Evolutionary conservation across 2,888 invertebrate genomes (phyloP).

Genomic region (Hemaris fuciformis): DNA sequence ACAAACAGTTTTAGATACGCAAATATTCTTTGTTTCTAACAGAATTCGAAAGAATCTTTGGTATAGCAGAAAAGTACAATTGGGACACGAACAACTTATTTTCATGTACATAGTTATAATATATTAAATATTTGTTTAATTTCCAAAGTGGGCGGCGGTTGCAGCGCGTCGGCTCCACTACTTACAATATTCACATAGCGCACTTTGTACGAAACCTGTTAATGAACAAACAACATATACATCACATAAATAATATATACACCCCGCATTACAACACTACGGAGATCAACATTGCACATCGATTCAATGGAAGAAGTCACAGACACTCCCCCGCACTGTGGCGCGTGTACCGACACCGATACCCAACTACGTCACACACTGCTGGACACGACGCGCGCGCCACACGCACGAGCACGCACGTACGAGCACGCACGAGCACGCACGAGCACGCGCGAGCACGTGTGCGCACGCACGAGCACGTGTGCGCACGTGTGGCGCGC

Average conservation of each 20-base stretch:
- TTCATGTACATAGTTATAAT: background rate
- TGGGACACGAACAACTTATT: slow-evolving; percentile 6
- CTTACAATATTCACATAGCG: background rate
- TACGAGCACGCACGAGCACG: no score
- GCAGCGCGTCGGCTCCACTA: background rate
- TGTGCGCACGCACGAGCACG: background rate
- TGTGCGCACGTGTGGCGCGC: background rate
- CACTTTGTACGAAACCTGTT: slow-evolving; percentile 7
- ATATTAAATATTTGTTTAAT: background rate
- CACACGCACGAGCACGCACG: background rate
- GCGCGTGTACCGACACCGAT: background rate
- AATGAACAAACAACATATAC: slow-evolving; percentile 7
- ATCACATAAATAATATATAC: slow-evolving; percentile 7
- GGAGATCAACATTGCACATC: slow-evolving; percentile 10
- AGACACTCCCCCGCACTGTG: background rate
- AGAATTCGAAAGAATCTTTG: slow-evolving; percentile 38
- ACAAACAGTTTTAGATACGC: slow-evolving; percentile 9
- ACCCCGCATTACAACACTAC: slow-evolving; percentile 10
- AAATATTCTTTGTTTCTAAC: slow-evolving; percentile 9
- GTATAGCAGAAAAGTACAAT: slow-evolving; percentile 40
- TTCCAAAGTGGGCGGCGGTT: background rate
- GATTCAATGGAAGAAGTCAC: background rate
- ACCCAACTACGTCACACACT: no score
- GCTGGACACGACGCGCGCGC: background rate
- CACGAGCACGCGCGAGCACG: no score